These are phyloP conservation scores for Gephyroberyx darwinii DNA, from an alignment of 2,797 vertebrate species.

Conservation along the genomic window DNA sequence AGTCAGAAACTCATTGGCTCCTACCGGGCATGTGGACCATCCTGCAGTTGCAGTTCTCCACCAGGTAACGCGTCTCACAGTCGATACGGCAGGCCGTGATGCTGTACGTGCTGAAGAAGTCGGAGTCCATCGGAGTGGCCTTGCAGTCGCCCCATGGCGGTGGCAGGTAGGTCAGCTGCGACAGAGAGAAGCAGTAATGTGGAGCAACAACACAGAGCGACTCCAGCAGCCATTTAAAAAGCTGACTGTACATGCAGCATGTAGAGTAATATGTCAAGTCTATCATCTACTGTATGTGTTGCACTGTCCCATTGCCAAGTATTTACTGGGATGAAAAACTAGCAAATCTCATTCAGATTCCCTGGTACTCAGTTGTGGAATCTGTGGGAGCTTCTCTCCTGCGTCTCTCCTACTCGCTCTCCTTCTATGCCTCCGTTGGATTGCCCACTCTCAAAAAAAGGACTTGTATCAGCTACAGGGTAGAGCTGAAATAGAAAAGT, in stretches of 20 bases:
- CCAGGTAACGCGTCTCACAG: conserved; percentile 97
- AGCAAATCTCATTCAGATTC: conserved; percentile 28
- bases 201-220: conserved; percentile 18
- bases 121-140: conserved; percentile 88
- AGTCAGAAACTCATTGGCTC: conserved; percentile 23
- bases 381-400: conserved; percentile 59
- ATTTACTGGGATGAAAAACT: too few relatives aligned
- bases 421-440: conserved; percentile 42
- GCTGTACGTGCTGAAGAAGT: conserved; percentile 96
- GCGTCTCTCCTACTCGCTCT: conserved; percentile 48
- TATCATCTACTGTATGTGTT: not conserved
- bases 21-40: conserved; percentile 99
- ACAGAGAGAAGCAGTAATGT: conserved; percentile 10
- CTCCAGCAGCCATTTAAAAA: conserved; percentile 5
- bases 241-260: too few relatives aligned
- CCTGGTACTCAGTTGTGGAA: conserved; percentile 18
- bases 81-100: conserved; percentile 97
- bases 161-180: conserved; percentile 94
- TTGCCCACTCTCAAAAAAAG: conserved; percentile 56
- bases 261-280: too few relatives aligned
- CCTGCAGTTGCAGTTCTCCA: conserved; percentile 99
- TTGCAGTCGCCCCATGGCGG: conserved; percentile 98
- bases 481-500: conserved; percentile 32
- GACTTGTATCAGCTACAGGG: conserved; percentile 49
- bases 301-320: not conserved